phyloP scores from a whole-genome alignment of 2,113 vertebrate genomes.

The Epinephelus moara region DNA sequence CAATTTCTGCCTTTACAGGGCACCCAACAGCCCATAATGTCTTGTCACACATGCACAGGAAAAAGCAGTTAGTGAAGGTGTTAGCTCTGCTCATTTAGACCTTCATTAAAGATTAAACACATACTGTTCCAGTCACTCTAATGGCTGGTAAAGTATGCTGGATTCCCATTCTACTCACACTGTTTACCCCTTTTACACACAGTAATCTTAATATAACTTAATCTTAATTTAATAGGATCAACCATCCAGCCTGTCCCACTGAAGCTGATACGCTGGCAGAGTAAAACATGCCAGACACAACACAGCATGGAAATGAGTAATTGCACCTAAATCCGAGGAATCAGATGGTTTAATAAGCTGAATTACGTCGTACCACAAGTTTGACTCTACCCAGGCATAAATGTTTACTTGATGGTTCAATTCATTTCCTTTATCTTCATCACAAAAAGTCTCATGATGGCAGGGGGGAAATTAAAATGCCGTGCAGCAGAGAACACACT shows the following conservation, averaged over 20 bases:
- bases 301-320: conserved; percentile 43
- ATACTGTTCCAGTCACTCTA: not conserved
- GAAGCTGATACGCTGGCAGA: conserved; percentile 25
- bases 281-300: conserved; percentile 32
- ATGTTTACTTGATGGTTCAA: conserved; percentile 35
- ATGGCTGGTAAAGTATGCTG: not conserved
- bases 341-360: conserved; percentile 47
- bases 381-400: not conserved
- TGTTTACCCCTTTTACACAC: not conserved
- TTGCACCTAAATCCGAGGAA: conserved; percentile 44
- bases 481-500: not conserved
- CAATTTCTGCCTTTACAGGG: not conserved
- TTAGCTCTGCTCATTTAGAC: not conserved
- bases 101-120: conserved; percentile 1
- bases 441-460: not conserved
- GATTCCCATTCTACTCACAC: not conserved
- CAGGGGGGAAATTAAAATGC: not conserved
- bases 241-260: not conserved
- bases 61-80: not conserved
- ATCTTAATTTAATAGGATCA: conserved; percentile 43
- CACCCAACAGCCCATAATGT: not conserved
- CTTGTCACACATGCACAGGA: not conserved
- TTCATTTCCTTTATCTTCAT: conserved; percentile 20
- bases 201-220: conserved; percentile 15
- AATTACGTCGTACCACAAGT: conserved; percentile 17